phyloP scores from a whole-genome alignment of 2,888 invertebrate species.

The Acronicta aceris region DNA sequence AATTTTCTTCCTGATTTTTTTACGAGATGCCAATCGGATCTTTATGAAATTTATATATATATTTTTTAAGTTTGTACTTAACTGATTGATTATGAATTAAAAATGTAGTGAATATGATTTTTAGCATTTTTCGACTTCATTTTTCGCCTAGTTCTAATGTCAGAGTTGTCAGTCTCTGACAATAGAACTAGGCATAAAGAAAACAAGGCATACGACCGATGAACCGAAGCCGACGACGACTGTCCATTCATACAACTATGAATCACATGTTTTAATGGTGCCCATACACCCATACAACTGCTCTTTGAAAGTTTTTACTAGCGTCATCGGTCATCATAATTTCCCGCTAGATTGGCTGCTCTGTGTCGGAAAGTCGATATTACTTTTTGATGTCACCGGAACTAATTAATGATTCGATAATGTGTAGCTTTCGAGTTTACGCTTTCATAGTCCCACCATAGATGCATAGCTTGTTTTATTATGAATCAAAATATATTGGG shows the following conservation, averaged over 20 bases:
- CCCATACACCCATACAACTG: slow-evolving; percentile 7
- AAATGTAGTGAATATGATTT: too few relatives aligned
- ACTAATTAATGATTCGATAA: slow-evolving; percentile 65
- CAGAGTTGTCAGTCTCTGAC: too few relatives aligned
- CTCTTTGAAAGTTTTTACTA: slow-evolving; percentile 15
- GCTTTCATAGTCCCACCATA: slow-evolving; percentile 65
- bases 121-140: too few relatives aligned
- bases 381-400: slow-evolving; percentile 66
- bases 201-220: not conserved
- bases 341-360: slow-evolving; percentile 30
- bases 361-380: slow-evolving; percentile 44
- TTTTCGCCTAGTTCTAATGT: too few relatives aligned
- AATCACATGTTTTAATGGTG: slow-evolving; percentile 18
- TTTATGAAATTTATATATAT: too few relatives aligned
- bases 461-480: slow-evolving; percentile 10
- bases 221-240: not conserved
- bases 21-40: too few relatives aligned
- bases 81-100: too few relatives aligned
- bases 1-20: too few relatives aligned
- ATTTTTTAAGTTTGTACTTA: too few relatives aligned
- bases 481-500: slow-evolving; percentile 6
- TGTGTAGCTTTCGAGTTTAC: slow-evolving; percentile 68
- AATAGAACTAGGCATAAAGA: not conserved
- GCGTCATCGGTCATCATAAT: slow-evolving; percentile 18
- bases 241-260: slow-evolving; percentile 20